These are phyloP conservation scores for Odocoileus virginianus DNA, from an alignment of 2,113 vertebrate species.

Conservation along the genomic window DNA sequence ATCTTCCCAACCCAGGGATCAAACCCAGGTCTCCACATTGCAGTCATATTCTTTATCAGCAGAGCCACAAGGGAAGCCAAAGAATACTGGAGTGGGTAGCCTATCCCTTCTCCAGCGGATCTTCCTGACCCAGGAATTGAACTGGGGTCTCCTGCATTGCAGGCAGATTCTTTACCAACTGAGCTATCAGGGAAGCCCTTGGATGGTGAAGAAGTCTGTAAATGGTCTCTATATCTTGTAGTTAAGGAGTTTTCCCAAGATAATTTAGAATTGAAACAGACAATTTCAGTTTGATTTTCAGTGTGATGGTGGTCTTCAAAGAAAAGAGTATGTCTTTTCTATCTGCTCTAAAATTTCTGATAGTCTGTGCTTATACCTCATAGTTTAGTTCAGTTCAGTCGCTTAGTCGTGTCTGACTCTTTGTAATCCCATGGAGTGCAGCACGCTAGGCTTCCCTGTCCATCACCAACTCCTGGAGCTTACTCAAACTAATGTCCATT, in stretches of 20 bases:
- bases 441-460: neutral
- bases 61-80: neutral
- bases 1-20: neutral
- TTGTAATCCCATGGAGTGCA: neutral
- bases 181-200: neutral
- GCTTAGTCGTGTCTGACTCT: accelerated
- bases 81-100: neutral
- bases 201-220: neutral
- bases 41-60: neutral
- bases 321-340: neutral
- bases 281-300: neutral
- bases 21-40: neutral
- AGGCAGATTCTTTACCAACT: too few relatives aligned
- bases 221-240: neutral
- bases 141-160: neutral
- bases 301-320: neutral
- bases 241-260: neutral
- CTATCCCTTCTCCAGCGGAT: neutral
- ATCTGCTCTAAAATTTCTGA: neutral
- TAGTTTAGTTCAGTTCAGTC: neutral
- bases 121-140: neutral
- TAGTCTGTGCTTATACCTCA: neutral
- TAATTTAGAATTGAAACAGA: neutral
- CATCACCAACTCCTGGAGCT: neutral
- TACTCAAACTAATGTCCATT: neutral